Percentiles rank a stretch among this genome's conserved stretches.
Evolutionary conservation across 2,113 vertebrate genomes (phyloP).

Genomic region (Pholis gunnellus): DNA sequence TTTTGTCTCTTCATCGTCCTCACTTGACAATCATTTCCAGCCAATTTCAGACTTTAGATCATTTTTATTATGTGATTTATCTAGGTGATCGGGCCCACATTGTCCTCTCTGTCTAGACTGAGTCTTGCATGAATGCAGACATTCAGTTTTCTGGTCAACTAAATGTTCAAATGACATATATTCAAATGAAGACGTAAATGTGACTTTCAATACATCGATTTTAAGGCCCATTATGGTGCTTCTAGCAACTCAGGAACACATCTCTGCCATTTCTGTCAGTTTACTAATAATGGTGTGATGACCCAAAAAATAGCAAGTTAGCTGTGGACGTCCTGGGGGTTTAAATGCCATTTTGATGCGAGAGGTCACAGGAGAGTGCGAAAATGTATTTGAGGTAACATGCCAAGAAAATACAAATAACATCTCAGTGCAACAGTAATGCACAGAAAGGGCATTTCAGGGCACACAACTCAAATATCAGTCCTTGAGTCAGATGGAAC

Average conservation of each 20-base stretch:
- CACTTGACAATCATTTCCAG: constrained; percentile 7
- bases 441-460: constrained; percentile 1
- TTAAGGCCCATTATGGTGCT: neutral
- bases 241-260: neutral
- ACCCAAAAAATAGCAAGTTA: constrained; percentile 26
- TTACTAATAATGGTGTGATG: constrained; percentile 12
- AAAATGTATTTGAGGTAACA: constrained; percentile 25
- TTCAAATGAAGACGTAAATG: neutral
- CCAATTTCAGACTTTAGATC: constrained; percentile 20
- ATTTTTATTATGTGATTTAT: constrained; percentile 12
- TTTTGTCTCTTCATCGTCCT: neutral
- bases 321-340: constrained; percentile 13
- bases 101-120: neutral
- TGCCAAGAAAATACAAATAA: neutral
- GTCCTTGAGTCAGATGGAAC: neutral
- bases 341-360: constrained; percentile 34
- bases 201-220: neutral
- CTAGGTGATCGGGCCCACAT: neutral
- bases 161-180: neutral
- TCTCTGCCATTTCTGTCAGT: constrained; percentile 20
- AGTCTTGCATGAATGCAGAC: neutral
- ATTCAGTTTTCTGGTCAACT: neutral
- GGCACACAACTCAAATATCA: neutral
- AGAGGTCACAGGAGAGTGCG: constrained; percentile 36
- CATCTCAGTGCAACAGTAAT: neutral